Percentiles rank a stretch among this genome's conserved stretches.
Evolutionary conservation across 2,888 invertebrate species (phyloP).

Genomic region (Melieria picta): DNA sequence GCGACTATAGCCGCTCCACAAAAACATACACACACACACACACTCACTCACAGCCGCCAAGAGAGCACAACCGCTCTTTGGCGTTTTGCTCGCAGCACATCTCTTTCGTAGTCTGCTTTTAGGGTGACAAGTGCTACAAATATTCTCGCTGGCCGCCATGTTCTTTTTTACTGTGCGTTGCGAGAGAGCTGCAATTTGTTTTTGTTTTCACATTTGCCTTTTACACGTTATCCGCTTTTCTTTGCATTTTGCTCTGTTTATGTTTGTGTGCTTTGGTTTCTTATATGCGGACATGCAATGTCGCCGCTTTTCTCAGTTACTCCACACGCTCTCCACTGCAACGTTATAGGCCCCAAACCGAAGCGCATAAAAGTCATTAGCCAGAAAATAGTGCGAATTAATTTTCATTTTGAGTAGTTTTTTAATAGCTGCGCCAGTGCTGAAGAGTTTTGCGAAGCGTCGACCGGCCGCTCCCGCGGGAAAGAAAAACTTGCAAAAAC

Average conservation of each 20-base stretch:
- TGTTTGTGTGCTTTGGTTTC: too few species aligned
- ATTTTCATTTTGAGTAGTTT: too few species aligned
- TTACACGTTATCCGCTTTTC: too few species aligned
- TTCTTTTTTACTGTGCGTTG: background rate
- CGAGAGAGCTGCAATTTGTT: background rate
- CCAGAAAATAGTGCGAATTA: too few species aligned
- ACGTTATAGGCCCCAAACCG: conserved; percentile 15
- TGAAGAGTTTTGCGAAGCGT: background rate
- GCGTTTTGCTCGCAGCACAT: too few species aligned
- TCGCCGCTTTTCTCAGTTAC: conserved; percentile 19
- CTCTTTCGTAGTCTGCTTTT: conserved; percentile 6
- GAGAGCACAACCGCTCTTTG: conserved; percentile 2
- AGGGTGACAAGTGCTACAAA: background rate
- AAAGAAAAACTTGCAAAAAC: background rate
- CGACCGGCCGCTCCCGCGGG: background rate
- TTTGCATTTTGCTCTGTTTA: too few species aligned
- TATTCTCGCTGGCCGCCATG: background rate
- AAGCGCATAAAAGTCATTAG: conserved; percentile 17
- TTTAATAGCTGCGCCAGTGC: background rate
- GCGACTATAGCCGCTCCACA: background rate
- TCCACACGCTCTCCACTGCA: conserved; percentile 22
- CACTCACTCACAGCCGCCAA: background rate
- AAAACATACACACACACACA: background rate
- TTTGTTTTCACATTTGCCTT: too few species aligned
- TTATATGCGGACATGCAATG: too few species aligned